Conservation (phyloP, 2,888 invertebrate species). For the Athripsodes cinereus region DNA sequence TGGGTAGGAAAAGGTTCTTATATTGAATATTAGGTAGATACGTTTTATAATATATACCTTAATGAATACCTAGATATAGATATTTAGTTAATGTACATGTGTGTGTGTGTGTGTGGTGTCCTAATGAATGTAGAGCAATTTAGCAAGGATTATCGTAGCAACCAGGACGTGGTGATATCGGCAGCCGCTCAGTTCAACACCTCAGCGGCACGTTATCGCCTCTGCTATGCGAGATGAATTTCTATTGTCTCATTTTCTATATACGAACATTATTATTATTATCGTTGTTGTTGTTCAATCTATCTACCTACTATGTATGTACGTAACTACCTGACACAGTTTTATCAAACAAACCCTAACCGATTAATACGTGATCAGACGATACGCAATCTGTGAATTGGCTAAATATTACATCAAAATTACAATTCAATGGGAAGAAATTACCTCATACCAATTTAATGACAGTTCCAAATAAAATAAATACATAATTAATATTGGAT, state of each 20-base stretch:
- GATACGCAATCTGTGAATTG: background rate
- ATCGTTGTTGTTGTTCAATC: too few species aligned
- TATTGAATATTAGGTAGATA: too few species aligned
- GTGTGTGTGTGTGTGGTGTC: background rate
- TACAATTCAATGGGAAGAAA: too few species aligned
- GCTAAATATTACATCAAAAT: too few species aligned
- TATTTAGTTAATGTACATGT: background rate
- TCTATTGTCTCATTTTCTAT: slow-evolving; percentile 16
- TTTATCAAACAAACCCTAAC: background rate
- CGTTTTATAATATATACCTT: too few species aligned
- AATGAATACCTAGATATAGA: too few species aligned
- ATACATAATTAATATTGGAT: too few species aligned
- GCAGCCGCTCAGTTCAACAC: slow-evolving; percentile 23
- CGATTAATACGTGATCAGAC: background rate
- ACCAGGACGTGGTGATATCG: slow-evolving; percentile 6
- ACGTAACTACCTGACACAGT: background rate
- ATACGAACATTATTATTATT: background rate
- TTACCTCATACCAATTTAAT: too few species aligned
- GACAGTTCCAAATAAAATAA: too few species aligned
- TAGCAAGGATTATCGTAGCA: slow-evolving; percentile 16
- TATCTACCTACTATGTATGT: slow-evolving; percentile 4
- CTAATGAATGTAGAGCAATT: slow-evolving; percentile 17
- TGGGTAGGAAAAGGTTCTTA: too few species aligned
- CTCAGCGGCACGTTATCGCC: slow-evolving; percentile 19
- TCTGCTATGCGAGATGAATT: slow-evolving; percentile 13